A percentile compares a stretch with the other conserved stretches of the same genome.
These are phyloP conservation scores for Buceros bicornis DNA, from an alignment of 2,797 vertebrate genomes.

Conservation along the genomic window DNA sequence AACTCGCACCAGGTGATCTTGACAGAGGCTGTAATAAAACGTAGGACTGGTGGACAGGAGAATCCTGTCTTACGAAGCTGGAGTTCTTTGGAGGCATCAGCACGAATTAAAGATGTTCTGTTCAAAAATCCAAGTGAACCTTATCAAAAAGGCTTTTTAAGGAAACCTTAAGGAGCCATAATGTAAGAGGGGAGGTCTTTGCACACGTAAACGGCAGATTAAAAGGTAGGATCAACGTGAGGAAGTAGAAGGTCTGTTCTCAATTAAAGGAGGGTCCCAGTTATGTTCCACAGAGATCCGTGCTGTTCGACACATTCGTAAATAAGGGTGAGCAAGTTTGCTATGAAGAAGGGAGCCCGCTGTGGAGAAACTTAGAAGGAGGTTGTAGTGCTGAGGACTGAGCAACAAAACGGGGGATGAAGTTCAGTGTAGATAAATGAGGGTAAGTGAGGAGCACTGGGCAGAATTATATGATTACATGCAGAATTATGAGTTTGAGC, in stretches of 20 bases:
- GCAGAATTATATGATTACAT: not conserved
- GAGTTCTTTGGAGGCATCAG: not conserved
- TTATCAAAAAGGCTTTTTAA: not conserved
- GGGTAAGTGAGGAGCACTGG: not conserved
- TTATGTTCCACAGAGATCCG: not conserved
- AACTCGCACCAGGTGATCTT: not conserved
- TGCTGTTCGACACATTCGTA: accelerated
- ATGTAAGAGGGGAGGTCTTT: not conserved
- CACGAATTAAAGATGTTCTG: not conserved
- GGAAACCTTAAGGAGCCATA: not conserved
- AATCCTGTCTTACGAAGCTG: not conserved
- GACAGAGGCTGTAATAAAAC: not conserved
- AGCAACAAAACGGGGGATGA: not conserved
- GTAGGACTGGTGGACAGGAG: not conserved
- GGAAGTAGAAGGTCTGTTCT: not conserved
- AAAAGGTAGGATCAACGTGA: not conserved
- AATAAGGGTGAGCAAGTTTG: not conserved
- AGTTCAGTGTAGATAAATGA: not conserved
- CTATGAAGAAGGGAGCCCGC: not conserved
- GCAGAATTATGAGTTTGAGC: not conserved
- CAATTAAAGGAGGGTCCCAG: not conserved
- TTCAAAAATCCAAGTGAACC: conserved; percentile 21
- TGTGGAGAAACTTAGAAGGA: not conserved
- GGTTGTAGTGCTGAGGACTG: not conserved
- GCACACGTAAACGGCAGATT: not conserved